Percentiles rank a stretch among this genome's conserved stretches.
These are phyloP conservation scores for Benitochromis conjunctus DNA, from an alignment of 2,113 vertebrate species.

Conservation along the genomic window DNA sequence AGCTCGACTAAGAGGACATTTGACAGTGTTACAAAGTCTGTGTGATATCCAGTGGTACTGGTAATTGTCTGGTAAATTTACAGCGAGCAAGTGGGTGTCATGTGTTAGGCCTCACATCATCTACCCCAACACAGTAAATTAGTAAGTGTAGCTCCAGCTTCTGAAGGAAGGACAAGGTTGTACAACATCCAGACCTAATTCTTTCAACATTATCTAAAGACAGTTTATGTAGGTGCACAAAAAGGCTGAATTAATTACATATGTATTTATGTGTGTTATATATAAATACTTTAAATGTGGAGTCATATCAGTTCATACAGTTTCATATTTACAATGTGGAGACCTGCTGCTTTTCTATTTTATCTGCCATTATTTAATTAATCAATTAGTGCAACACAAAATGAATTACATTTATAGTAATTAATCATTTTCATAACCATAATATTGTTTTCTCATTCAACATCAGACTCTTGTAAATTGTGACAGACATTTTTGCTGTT, in stretches of 20 bases:
- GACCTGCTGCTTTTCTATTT: background rate
- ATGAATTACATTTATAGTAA: background rate
- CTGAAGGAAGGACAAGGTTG: background rate
- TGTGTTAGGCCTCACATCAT: background rate
- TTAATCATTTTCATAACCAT: background rate
- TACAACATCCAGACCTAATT: background rate
- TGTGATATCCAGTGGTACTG: background rate
- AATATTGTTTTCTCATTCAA: background rate
- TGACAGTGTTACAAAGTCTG: background rate
- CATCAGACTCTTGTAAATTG: background rate
- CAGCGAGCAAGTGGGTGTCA: background rate
- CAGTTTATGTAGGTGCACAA: background rate
- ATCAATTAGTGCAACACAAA: background rate
- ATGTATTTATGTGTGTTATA: background rate
- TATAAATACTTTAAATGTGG: background rate
- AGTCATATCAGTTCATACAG: background rate
- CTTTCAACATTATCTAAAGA: background rate
- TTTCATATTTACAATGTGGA: background rate
- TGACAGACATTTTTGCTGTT: background rate
- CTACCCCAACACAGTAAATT: background rate
- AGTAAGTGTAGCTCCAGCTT: background rate
- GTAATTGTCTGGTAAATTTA: background rate
- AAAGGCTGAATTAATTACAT: background rate
- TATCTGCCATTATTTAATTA: background rate
- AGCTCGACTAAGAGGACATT: background rate